Base-by-base conservation (phyloP, 2,888 invertebrate species). In the Cybosia mesomella region DNA sequence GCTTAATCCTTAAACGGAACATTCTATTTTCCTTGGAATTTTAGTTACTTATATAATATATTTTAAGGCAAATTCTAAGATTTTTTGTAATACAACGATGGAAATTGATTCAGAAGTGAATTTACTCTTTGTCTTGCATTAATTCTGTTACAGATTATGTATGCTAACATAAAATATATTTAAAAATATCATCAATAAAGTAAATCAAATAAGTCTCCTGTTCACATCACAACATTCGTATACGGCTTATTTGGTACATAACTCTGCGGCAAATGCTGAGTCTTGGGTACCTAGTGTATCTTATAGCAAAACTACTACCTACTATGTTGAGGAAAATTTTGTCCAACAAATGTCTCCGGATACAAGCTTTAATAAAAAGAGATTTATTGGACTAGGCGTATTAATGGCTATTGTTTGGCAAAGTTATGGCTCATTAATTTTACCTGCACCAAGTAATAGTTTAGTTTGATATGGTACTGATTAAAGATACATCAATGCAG, bases 331-430 rank as follows among this genome's bases (percentile, higher is more conserved):
- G 61, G 28, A 53, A 62, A 32, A 53, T 32, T 11, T 49, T 53
- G 18, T 43, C 21, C 53, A 32, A 22, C 63, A 21, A 63, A 61
- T 32, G 54, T 36, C 63, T 36, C 54, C 63, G 55, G 63, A 62
- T 11, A 62, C 61, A 10, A 57, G 24, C 24, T 64, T 58, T 75
- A 72, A 66, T 75, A 73, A 68, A 49, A 66, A 68, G 57, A 70
- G 32, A 76, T 81, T 76, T 76, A 79, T 79, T 67, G 60, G 59
- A 65, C 54, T 61, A 28, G 54, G 24, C 49, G 71, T 58, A 76
- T 71, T 81, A 79, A 79, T 81, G 70, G 60, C 66, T 79, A 79
- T 70, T 79, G 80, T 81, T 76, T 62, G 58, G 28, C 28, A n/a
- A 71, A 68, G 77, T 70, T 73, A 70, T 64, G 65, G 64, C 68